A percentile compares a stretch with the other conserved stretches of the same genome.
phyloP scores from a whole-genome alignment of 2,113 vertebrate species.

The Lamprologus callipterus region DNA sequence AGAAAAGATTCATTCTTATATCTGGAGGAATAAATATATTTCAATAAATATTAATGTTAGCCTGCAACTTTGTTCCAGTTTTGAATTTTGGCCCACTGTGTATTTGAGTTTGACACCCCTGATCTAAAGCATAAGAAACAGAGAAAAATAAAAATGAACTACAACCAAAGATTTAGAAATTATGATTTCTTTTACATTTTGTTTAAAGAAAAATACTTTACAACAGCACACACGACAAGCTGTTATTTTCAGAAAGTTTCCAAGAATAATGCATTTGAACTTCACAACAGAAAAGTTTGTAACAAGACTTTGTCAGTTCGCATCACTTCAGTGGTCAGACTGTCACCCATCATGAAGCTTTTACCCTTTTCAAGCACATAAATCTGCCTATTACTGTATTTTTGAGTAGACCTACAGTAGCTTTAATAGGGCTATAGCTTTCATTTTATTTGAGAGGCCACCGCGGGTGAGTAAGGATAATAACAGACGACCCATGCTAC shows the following conservation, averaged over 20 bases:
- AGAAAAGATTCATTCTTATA: background rate
- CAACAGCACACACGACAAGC: background rate
- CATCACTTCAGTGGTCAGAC: background rate
- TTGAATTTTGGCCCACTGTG: background rate
- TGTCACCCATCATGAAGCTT: background rate
- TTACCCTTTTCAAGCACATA: background rate
- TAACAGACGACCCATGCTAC: background rate
- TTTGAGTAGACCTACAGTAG: background rate
- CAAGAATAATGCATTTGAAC: background rate
- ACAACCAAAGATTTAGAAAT: background rate
- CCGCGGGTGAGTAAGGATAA: background rate
- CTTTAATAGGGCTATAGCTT: background rate
- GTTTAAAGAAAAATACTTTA: background rate
- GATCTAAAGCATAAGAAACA: background rate
- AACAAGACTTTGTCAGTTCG: background rate
- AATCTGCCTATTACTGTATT: background rate
- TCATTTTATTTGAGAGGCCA: background rate
- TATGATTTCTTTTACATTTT: background rate
- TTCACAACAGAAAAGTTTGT: background rate
- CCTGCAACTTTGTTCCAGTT: accelerated
- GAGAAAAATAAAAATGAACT: background rate
- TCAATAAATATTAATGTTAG: background rate
- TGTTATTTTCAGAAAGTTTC: background rate
- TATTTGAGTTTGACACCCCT: background rate
- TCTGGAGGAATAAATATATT: background rate